Conservation (phyloP, 2,888 invertebrate species). For the Agriotes lineatus region DNA sequence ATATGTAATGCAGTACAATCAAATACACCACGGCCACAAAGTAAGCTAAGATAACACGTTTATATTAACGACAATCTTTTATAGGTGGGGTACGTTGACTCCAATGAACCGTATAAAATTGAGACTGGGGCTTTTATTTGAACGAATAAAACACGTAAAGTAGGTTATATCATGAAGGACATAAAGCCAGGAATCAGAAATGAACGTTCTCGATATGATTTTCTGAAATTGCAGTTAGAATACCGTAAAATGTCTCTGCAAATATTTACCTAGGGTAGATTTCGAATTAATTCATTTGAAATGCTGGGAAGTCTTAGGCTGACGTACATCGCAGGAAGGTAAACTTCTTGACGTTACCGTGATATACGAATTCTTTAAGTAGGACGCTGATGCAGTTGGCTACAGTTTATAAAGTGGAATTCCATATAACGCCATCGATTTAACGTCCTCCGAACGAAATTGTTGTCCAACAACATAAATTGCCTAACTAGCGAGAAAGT, state of each 20-base stretch:
- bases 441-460: background rate
- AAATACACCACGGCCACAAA: no score
- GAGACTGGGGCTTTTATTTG: no score
- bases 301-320: background rate
- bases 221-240: no score
- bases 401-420: background rate
- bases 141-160: no score
- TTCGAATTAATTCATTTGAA: background rate
- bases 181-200: no score
- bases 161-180: no score
- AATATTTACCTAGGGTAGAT: background rate
- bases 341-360: slow-evolving; percentile 11
- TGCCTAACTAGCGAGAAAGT: slow-evolving; percentile 14
- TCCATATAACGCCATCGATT: background rate
- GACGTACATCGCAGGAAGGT: background rate
- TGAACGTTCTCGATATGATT: no score
- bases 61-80: no score
- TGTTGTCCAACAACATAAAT: slow-evolving; percentile 6
- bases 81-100: no score
- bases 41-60: no score
- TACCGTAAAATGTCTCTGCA: background rate
- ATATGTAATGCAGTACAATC: no score
- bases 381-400: background rate
- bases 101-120: no score
- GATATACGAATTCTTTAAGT: background rate